phyloP scores from a whole-genome alignment of 2,113 vertebrate genomes.

The Cyphomyrus plagiostoma region DNA sequence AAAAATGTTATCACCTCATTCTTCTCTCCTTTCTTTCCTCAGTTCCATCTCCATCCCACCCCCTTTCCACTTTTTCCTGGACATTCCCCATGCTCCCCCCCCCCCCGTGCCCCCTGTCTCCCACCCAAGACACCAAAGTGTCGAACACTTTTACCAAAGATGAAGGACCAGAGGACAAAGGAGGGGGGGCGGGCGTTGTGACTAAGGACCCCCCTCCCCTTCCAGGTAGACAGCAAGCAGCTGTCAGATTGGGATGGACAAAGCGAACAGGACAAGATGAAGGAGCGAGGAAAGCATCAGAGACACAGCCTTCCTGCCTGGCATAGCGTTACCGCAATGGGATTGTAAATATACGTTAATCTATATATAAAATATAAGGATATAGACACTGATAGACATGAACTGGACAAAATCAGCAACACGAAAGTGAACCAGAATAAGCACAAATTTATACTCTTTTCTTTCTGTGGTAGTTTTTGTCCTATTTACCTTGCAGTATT shows the following conservation, averaged over 20 bases:
- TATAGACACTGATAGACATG: constrained; percentile 47
- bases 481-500: constrained; percentile 25
- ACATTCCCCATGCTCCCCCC: background rate
- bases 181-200: constrained; percentile 13
- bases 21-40: background rate
- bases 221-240: constrained; percentile 15
- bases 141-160: constrained; percentile 71
- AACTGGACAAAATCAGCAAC: constrained; percentile 26
- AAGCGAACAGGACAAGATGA: constrained; percentile 29
- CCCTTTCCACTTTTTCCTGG: background rate
- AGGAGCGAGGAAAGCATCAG: constrained; percentile 30
- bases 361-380: constrained; percentile 62
- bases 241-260: constrained; percentile 31
- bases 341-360: constrained; percentile 59
- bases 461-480: constrained; percentile 57
- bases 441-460: constrained; percentile 72
- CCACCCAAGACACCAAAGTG: constrained; percentile 63
- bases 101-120: background rate
- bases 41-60: background rate
- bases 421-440: constrained; percentile 60
- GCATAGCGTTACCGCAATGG: constrained; percentile 38
- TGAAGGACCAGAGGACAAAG: constrained; percentile 54
- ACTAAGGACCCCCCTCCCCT: constrained; percentile 7
- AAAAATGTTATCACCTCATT: constrained; percentile 11
- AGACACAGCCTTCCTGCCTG: constrained; percentile 33